A percentile compares a stretch with the other conserved stretches of the same genome.
phyloP scores from a whole-genome alignment of 2,113 vertebrate species.

The Natator depressus region DNA sequence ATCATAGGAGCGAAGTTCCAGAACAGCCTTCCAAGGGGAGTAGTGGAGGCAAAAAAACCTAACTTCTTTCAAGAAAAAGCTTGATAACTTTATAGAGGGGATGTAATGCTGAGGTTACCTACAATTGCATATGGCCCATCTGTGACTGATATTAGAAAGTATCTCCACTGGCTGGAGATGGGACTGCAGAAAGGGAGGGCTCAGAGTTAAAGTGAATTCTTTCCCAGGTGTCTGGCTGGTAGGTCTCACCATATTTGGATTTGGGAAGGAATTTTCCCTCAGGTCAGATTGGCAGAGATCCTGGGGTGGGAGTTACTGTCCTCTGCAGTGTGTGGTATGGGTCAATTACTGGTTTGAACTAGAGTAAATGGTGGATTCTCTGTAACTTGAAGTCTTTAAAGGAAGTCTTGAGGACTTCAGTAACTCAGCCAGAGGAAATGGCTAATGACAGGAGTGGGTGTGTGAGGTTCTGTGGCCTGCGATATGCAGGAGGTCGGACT shows the following conservation, averaged over 20 bases:
- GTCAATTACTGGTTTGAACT: not conserved
- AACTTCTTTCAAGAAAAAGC: not conserved
- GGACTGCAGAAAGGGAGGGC: not conserved
- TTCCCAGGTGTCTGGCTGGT: not conserved
- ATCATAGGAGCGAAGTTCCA: too few relatives aligned
- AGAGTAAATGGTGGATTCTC: not conserved
- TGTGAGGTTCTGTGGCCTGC: too few relatives aligned
- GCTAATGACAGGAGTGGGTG: not conserved
- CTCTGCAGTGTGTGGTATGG: too few relatives aligned
- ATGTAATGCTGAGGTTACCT: not conserved
- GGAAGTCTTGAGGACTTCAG: not conserved
- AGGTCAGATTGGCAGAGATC: not conserved
- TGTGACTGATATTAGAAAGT: not conserved
- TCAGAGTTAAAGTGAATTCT: not conserved
- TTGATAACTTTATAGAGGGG: not conserved
- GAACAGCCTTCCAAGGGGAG: too few relatives aligned
- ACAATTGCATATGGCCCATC: not conserved
- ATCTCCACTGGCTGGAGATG: not conserved
- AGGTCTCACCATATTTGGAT: not conserved
- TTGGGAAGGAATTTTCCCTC: not conserved
- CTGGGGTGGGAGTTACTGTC: not conserved
- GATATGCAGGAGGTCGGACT: too few relatives aligned
- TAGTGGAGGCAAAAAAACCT: too few relatives aligned
- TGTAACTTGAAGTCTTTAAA: not conserved
- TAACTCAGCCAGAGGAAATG: not conserved